These are phyloP conservation scores for Clarias batrachus DNA, from an alignment of 2,113 vertebrate species.

Conservation along the genomic window DNA sequence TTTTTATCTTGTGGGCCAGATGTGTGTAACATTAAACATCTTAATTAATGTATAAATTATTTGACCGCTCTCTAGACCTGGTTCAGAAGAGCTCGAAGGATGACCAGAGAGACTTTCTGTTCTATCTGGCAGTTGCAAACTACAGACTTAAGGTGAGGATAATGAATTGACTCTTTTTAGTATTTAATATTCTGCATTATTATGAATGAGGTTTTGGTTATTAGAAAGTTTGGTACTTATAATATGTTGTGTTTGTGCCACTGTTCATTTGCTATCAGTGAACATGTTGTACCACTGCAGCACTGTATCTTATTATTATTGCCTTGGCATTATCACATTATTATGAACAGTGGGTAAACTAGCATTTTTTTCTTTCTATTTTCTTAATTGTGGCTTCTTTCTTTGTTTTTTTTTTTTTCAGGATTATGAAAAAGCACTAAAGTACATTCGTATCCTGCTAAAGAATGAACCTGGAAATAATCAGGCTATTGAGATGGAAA, in stretches of 20 bases:
- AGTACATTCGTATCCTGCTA: slow-evolving; percentile 81
- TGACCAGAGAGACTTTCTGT: slow-evolving; percentile 85
- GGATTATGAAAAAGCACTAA: slow-evolving; percentile 88
- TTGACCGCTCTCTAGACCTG: slow-evolving; percentile 69
- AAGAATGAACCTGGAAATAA: slow-evolving; percentile 85
- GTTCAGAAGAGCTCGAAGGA: slow-evolving; percentile 80
- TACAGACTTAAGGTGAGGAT: slow-evolving; percentile 83
- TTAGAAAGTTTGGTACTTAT: not conserved
- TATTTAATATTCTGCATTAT: not conserved
- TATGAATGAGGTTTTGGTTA: not conserved
- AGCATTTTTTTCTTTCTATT: not conserved
- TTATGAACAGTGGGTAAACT: not conserved
- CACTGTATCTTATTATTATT: not conserved
- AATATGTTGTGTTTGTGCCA: not conserved
- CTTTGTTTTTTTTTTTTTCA: slow-evolving; percentile 50
- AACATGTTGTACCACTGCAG: not conserved
- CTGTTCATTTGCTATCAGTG: not conserved
- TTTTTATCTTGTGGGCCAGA: not conserved
- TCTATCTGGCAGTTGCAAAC: slow-evolving; percentile 85
- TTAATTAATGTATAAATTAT: not conserved
- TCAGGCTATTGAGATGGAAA: slow-evolving; percentile 84
- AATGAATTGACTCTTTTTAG: not conserved
- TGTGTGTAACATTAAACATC: not conserved
- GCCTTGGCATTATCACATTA: too few species aligned
- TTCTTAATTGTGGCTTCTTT: not conserved